Evolutionary conservation across 1,140 invertebrate genomes (phyloP), one percentile per base, ranked within the genome.

Genomic region (Hylyphantes graminicola): DNA sequence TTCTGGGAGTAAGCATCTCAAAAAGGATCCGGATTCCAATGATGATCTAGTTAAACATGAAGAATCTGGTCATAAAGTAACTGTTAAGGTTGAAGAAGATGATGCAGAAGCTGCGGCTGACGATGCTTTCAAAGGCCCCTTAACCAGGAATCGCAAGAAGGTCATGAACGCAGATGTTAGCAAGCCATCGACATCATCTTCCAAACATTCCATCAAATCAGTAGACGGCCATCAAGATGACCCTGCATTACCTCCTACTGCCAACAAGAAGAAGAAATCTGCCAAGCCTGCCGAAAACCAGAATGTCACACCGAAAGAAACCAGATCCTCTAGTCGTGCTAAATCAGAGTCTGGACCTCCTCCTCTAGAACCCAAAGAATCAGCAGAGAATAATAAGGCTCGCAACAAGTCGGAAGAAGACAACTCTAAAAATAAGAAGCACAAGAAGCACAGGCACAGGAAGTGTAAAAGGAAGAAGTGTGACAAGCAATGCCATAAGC

Each of bases 91-190:
- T 15, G 35, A 68, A 7, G 48, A 11, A 51, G 48, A 51, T 70
- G 11, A 67, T 21, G 35, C 5, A 35, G 35, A 35, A 35, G 35
- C 35, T 35, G 35, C 35, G 5, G 35, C n/a, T n/a, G 67, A 53
- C 17, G 12, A 35, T 50, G 13, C 8, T 48, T 68, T 70, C 11
- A 7, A n/a, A 53, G 72, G 72, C 15, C 72, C 72, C 8, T 35
- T 74, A 15, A 74, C 72, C 11, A 19, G 72, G 5, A 57, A 57
- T 17, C 68, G 68, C 15, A 70, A 70, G 54, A 70, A 9, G 54
- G 50, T 53, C 11, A 48, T 70, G 7, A 8, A 70, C 10, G n/a
- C 51, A 17, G 50, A 70, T 6, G 19, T 53, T 51, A 70, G 19
- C 51, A 70, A 15, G 21, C 35, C 35, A 35, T 35, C 35, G 5